Evolutionary conservation across 2,888 invertebrate genomes (phyloP), one percentile per base, ranked within the genome.

Genomic region (Chrysolina oricalcia): DNA sequence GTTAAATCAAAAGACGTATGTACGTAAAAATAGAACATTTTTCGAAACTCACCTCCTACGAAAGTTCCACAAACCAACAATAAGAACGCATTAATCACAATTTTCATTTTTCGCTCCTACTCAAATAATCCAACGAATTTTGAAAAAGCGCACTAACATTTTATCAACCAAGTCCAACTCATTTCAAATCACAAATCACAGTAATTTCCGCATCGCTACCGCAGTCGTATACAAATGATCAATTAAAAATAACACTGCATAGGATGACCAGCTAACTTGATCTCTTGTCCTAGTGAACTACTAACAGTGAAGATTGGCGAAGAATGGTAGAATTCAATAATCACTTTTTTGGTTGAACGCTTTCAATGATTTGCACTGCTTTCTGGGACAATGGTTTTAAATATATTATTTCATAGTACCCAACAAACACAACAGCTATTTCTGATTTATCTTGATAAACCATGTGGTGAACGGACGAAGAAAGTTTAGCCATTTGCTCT

Each of bases 211-310:
- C 17, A 48, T 53, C 11, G 43, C 35, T 35, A 19, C 13, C 41
- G 4, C 8, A 63, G 50, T 3, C 35, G 41, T 19, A 53, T 27
- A 23, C n/a, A 19, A 40, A 53, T 53, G 35, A 40, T 13, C 19
- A 17, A 68, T 6, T 35, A 17, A 15, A 50, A 68, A 17, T 10
- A n/a, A 21, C 40, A 13, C 23, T n/a, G 19, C 19, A 53, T 10
- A 35, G 10, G 9, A 50, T 35, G 46, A 72, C 67, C 65, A 56
- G 75, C 68, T 72, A 72, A 56, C 72, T 64, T 68, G 75, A 64
- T 68, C 72, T 75, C 69, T 72, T 72, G 75, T 41, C 41, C 75
- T 75, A 75, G 64, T 75, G 13, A 72, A 67, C 75, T 72, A 75
- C 71, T 72, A 72, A 70, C 70, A 43, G 41, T 56, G 70, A 48